phyloP scores from a whole-genome alignment of 2,113 vertebrate species.

The Mohoua ochrocephala region DNA sequence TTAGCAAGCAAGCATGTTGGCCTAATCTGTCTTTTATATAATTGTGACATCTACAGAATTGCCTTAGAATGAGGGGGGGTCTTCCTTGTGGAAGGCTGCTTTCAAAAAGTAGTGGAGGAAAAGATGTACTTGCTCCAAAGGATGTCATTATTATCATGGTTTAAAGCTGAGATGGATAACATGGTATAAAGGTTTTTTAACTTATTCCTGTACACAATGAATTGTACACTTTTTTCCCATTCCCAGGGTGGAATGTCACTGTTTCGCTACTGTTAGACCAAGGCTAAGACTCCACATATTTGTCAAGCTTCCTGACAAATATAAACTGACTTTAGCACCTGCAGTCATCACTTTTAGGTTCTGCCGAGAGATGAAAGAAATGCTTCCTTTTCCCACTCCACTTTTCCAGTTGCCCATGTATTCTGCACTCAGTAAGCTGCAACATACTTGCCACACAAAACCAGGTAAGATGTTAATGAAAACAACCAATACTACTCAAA shows the following conservation, averaged over 20 bases:
- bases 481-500: background rate
- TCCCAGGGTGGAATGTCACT: background rate
- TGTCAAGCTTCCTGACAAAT: background rate
- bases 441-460: background rate
- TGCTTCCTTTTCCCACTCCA: background rate
- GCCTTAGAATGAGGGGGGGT: background rate
- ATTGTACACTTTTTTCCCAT: background rate
- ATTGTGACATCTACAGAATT: background rate
- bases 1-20: background rate
- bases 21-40: background rate
- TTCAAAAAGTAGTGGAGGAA: background rate
- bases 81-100: background rate
- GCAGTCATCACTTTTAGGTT: background rate
- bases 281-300: background rate
- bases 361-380: background rate
- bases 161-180: background rate
- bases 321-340: background rate
- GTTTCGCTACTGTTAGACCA: background rate
- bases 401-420: background rate
- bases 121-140: background rate
- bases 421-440: background rate
- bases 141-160: background rate
- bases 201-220: background rate
- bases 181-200: background rate
- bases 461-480: background rate